Conservation (phyloP, 2,797 vertebrate genomes). For the Coilia nasus region DNA sequence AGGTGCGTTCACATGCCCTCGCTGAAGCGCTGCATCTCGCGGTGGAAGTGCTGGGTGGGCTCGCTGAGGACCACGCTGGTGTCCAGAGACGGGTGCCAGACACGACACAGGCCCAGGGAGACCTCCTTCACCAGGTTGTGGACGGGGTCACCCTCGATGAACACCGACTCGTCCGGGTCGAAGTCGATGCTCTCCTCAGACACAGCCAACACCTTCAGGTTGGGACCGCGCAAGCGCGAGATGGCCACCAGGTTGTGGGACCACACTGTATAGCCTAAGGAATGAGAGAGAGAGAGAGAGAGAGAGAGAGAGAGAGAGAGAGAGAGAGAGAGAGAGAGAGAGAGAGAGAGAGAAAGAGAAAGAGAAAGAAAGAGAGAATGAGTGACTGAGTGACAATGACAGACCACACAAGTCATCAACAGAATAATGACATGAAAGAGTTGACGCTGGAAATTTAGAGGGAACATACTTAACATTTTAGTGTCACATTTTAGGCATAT, state of each 20-base stretch:
- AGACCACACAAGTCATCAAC: too few relatives aligned
- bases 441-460: too few relatives aligned
- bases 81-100: constrained; percentile 94
- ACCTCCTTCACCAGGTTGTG: constrained; percentile 97
- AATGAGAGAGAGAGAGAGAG: not conserved
- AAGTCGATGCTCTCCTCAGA: constrained; percentile 98
- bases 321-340: not conserved
- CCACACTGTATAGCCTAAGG: constrained; percentile 93
- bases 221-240: constrained; percentile 93
- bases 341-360: not conserved
- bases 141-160: constrained; percentile 91
- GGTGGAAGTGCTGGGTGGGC: constrained; percentile 95
- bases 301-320: not conserved
- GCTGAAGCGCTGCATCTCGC: constrained; percentile 96
- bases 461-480: too few relatives aligned
- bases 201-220: constrained; percentile 90
- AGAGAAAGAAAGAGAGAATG: not conserved
- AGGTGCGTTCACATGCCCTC: constrained; percentile 84
- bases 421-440: too few relatives aligned
- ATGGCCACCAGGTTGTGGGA: constrained; percentile 98
- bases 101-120: constrained; percentile 89
- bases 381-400: too few relatives aligned
- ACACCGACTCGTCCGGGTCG: constrained; percentile 90
- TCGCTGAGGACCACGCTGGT: constrained; percentile 91
- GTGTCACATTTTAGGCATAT: too few relatives aligned